Evolutionary conservation across 2,797 vertebrate genomes (phyloP), one percentile per base, ranked within the genome.

Genomic region (Carduelis carduelis): DNA sequence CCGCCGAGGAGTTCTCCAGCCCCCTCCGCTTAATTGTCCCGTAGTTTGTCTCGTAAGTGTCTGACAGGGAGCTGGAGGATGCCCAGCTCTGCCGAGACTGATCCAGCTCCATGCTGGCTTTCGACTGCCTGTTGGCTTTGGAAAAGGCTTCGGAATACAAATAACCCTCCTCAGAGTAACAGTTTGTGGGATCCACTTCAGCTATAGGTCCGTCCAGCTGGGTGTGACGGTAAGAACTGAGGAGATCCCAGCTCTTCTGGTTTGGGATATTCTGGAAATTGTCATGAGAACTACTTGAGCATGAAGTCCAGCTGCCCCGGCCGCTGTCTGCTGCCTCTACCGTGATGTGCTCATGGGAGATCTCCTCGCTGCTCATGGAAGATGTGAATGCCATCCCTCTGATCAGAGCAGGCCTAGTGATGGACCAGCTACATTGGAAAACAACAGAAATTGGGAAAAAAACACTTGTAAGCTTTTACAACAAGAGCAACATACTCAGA

Each of bases 231-330:
- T 98, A 99, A 57, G 98, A 97, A 47, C 95, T 98, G 81, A 98
- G 93, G 60, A 98, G 97, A 80, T 99, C 99, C 98, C 98, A 98
- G 97, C 98, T 95, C 97, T 98, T 98, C 94, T 98, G 98, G 98
- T 98, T 83, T 15, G 98, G 98, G 77, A 99, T 98, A 87, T 97
- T 99, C 97, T 99, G 99, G 97, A 99, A 99, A 96, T 98, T 99
- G 97, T 99, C 99, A 37, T 99, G 99, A 74, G 99, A 99, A 86
- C 98, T 99, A 94, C 99, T 99, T 18, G 99, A 99, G 97, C 99
- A 99, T 26, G 99, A 99, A 27, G 99, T 99, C 99, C 99, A 99
- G 97, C 99, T 99, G 75, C 99, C 99, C 23, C 99, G 98, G 49
- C 99, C 99, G 24, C 99, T 99, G 91, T 99, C 99, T 1, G 97